phyloP scores from a whole-genome alignment of 2,888 invertebrate genomes.

The Campaea margaritaria region DNA sequence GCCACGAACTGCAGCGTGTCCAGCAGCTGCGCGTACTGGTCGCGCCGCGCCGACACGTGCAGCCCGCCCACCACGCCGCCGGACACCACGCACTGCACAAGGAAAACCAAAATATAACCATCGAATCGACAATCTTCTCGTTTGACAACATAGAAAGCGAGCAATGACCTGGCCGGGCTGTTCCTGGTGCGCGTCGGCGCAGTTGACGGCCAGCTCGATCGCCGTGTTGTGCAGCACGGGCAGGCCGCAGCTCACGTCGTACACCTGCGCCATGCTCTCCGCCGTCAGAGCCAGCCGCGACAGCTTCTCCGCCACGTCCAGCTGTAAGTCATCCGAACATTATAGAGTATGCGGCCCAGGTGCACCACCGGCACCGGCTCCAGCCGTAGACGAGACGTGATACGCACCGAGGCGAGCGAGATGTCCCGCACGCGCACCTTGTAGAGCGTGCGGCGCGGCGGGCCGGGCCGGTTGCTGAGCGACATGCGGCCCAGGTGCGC shows the following conservation, averaged over 20 bases:
- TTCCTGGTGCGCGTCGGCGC: slow-evolving; percentile 55
- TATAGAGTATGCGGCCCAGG: no score
- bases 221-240: slow-evolving; percentile 96
- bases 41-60: slow-evolving; percentile 93
- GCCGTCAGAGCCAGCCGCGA: slow-evolving; percentile 59
- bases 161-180: slow-evolving; percentile 28
- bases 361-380: no score
- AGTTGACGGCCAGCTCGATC: slow-evolving; percentile 88
- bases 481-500: slow-evolving; percentile 96
- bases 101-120: neutral
- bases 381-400: neutral
- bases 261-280: slow-evolving; percentile 87
- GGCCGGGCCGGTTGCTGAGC: slow-evolving; percentile 76
- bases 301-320: slow-evolving; percentile 71
- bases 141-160: neutral
- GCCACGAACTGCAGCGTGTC: slow-evolving; percentile 85
- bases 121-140: no score
- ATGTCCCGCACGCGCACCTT: slow-evolving; percentile 92
- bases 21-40: slow-evolving; percentile 95
- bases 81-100: slow-evolving; percentile 82
- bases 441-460: slow-evolving; percentile 76
- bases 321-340: slow-evolving; percentile 45
- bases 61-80: slow-evolving; percentile 94
- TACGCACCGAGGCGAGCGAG: slow-evolving; percentile 90
- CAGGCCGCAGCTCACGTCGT: slow-evolving; percentile 90